Evolutionary conservation across 2,888 invertebrate species (phyloP).

Genomic region (Copidosoma aretas): DNA sequence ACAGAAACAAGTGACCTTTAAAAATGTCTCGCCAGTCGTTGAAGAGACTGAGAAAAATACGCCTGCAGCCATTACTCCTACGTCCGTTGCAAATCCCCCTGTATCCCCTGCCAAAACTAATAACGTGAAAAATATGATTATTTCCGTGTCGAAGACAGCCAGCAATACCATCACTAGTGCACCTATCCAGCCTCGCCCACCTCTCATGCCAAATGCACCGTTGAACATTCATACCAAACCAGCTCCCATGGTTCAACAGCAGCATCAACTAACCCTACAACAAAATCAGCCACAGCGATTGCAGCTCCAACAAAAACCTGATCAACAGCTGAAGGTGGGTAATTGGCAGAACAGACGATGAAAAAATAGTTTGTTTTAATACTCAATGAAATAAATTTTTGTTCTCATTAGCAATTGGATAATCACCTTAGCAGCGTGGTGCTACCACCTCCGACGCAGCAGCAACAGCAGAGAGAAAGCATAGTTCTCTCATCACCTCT

Average conservation of each 20-base stretch:
- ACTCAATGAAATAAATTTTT: constrained; percentile 22
- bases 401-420: constrained; percentile 40
- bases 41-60: constrained; percentile 42
- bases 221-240: constrained; percentile 22
- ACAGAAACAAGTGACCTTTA: constrained; percentile 68
- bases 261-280: constrained; percentile 13
- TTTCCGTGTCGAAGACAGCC: constrained; percentile 11
- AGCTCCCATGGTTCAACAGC: constrained; percentile 8
- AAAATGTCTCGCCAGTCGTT: constrained; percentile 55
- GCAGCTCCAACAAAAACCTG: constrained; percentile 12
- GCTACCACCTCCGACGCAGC: constrained; percentile 6
- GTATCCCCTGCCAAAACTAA: constrained; percentile 13
- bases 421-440: constrained; percentile 25
- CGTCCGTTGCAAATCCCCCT: neutral
- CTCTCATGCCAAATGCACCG: constrained; percentile 43
- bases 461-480: constrained; percentile 25
- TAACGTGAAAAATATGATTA: constrained; percentile 18
- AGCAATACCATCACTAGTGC: constrained; percentile 9
- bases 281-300: neutral
- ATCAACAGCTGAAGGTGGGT: constrained; percentile 21
- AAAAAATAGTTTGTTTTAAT: neutral
- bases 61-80: neutral
- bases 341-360: too few relatives aligned
- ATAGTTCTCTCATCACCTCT: constrained; percentile 18
- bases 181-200: constrained; percentile 45